phyloP scores from a whole-genome alignment of 2,113 vertebrate genomes.

The Coptodon bakossiorum region DNA sequence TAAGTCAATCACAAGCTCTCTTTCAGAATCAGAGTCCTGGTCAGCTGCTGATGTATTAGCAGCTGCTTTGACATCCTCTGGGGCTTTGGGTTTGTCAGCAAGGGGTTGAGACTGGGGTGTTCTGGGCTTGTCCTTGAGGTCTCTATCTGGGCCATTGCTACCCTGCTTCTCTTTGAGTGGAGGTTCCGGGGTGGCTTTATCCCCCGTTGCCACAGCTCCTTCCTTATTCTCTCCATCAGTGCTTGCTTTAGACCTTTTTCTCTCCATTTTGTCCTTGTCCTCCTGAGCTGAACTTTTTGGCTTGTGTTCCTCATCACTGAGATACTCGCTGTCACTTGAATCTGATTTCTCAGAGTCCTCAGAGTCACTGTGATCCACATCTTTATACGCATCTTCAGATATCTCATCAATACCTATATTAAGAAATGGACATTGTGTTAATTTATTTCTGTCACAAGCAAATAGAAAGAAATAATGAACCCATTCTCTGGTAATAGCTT shows the following conservation, averaged over 20 bases:
- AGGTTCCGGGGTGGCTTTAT: constrained; percentile 74
- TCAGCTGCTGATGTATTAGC: constrained; percentile 58
- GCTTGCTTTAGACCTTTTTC: constrained; percentile 67
- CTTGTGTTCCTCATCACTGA: constrained; percentile 89
- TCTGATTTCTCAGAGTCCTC: constrained; percentile 96
- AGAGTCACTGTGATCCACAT: constrained; percentile 90
- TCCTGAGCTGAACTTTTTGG: constrained; percentile 82
- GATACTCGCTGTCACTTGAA: constrained; percentile 89
- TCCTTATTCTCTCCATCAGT: constrained; percentile 79
- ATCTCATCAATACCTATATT: constrained; percentile 91
- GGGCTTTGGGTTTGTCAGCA: constrained; percentile 80
- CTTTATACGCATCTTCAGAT: constrained; percentile 89
- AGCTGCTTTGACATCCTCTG: constrained; percentile 80
- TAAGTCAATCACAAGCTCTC: constrained; percentile 95
- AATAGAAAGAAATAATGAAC: neutral
- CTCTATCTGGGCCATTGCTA: constrained; percentile 74
- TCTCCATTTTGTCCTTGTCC: constrained; percentile 75
- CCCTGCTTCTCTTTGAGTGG: constrained; percentile 74
- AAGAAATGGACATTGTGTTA: neutral
- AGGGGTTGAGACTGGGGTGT: constrained; percentile 62
- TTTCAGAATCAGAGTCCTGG: constrained; percentile 94
- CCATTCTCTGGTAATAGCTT: neutral
- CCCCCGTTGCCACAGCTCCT: constrained; percentile 56
- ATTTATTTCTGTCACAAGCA: neutral
- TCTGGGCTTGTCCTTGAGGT: constrained; percentile 80